Evolutionary conservation across 2,888 invertebrate genomes (phyloP).

Genomic region (Agrochola macilenta): DNA sequence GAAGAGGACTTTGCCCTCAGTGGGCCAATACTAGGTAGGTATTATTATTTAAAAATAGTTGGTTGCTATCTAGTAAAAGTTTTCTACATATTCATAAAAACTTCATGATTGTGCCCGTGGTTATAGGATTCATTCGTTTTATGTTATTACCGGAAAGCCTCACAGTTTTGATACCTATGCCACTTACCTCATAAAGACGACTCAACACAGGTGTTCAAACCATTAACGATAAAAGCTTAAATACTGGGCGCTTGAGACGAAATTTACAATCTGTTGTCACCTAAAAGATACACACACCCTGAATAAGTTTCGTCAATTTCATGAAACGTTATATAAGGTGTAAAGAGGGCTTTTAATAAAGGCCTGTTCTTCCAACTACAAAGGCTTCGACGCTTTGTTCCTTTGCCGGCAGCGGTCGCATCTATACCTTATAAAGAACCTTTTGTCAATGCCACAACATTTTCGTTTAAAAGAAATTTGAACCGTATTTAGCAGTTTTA

Average conservation of each 20-base stretch:
- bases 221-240: slow-evolving; percentile 61
- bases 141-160: slow-evolving; percentile 14
- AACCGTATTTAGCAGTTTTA: slow-evolving; percentile 52
- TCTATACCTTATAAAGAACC: slow-evolving; percentile 70
- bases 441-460: slow-evolving; percentile 72
- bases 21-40: not conserved
- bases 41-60: not conserved
- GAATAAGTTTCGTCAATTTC: slow-evolving; percentile 72
- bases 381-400: slow-evolving; percentile 77
- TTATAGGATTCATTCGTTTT: not conserved
- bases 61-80: not conserved
- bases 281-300: slow-evolving; percentile 59
- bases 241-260: slow-evolving; percentile 26
- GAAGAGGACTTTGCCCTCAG: not conserved
- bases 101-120: not conserved
- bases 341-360: slow-evolving; percentile 81
- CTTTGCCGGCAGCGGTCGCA: slow-evolving; percentile 66
- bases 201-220: slow-evolving; percentile 52
- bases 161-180: not conserved
- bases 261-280: slow-evolving; percentile 38
- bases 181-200: slow-evolving; percentile 27
- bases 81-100: not conserved
- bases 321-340: slow-evolving; percentile 76
- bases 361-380: slow-evolving; percentile 77
- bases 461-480: slow-evolving; percentile 67